phyloP scores from a whole-genome alignment of 2,797 vertebrate genomes.

The Catostomus latipinnis region DNA sequence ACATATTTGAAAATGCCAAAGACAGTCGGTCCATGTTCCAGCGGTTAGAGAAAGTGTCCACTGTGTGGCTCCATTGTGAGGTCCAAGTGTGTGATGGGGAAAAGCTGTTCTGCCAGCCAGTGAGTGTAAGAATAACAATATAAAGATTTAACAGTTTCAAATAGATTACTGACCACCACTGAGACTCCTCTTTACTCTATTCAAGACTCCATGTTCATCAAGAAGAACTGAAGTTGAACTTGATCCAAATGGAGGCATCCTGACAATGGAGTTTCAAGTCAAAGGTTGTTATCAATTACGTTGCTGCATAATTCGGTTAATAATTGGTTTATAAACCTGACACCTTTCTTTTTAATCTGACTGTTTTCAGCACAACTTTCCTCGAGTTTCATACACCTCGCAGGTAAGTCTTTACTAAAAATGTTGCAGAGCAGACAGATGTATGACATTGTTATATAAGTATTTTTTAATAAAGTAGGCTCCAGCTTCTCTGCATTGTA shows the following conservation, averaged over 20 bases:
- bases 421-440: background rate
- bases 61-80: constrained; percentile 96
- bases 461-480: background rate
- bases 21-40: constrained; percentile 92
- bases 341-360: constrained; percentile 25
- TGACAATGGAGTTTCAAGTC: constrained; percentile 81
- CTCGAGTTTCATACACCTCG: constrained; percentile 69
- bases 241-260: constrained; percentile 85
- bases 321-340: background rate
- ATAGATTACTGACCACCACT: background rate
- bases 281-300: constrained; percentile 69
- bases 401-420: constrained; percentile 68
- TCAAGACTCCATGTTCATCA: constrained; percentile 72
- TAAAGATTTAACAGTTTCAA: background rate
- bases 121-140: constrained; percentile 60
- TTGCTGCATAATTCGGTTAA: background rate
- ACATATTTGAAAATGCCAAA: constrained; percentile 93
- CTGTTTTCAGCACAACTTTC: constrained; percentile 66
- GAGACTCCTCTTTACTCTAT: background rate
- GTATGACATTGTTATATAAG: background rate
- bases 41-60: constrained; percentile 92
- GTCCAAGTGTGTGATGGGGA: constrained; percentile 92
- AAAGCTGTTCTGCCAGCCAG: constrained; percentile 82
- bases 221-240: constrained; percentile 72
- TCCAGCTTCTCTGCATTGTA: background rate